Evolutionary conservation across 2,113 vertebrate genomes (phyloP).

Genomic region (Daboia siamensis): DNA sequence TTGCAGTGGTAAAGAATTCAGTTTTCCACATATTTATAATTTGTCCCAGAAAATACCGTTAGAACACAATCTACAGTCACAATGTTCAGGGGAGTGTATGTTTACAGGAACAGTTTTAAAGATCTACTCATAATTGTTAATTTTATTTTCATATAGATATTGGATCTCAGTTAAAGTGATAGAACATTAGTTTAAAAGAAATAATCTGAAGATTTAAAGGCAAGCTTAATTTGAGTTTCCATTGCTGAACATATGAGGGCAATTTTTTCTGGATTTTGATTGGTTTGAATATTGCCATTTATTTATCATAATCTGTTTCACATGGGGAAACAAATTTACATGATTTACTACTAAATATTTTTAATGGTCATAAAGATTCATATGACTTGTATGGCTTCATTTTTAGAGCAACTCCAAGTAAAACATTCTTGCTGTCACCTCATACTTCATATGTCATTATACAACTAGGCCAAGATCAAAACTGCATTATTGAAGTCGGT

Average conservation of each 20-base stretch:
- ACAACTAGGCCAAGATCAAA: neutral
- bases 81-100: neutral
- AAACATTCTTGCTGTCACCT: neutral
- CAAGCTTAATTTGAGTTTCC: neutral
- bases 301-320: neutral
- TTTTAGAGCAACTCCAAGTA: neutral
- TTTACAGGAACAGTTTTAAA: neutral
- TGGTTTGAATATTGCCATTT: neutral
- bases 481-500: neutral
- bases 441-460: neutral
- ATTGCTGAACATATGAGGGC: neutral
- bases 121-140: neutral
- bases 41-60: neutral
- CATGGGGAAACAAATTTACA: neutral
- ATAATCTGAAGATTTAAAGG: neutral
- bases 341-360: neutral
- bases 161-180: accelerated
- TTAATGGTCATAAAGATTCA: neutral
- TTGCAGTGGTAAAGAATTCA: neutral
- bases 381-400: neutral
- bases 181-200: neutral
- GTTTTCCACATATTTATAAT: neutral
- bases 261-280: neutral
- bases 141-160: neutral
- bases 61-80: neutral